Conservation (phyloP, 2,888 invertebrate genomes). For the Drosophila aldrichi region DNA sequence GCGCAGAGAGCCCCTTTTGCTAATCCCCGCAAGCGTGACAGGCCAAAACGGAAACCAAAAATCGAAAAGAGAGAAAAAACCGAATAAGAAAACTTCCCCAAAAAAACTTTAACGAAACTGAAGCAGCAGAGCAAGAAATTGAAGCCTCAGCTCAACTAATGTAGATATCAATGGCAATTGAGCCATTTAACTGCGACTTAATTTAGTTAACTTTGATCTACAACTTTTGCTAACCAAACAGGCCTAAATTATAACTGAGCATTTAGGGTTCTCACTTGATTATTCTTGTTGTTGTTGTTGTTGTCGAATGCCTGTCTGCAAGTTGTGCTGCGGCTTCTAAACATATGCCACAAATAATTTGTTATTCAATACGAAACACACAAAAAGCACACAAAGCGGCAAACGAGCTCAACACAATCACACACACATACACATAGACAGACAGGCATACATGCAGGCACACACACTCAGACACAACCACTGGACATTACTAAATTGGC, state of each 20-base stretch:
- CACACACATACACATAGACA: slow-evolving; percentile 17
- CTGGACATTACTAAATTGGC: slow-evolving; percentile 75
- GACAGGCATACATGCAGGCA: neutral
- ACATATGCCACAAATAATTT: slow-evolving; percentile 77
- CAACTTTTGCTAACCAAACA: slow-evolving; percentile 38
- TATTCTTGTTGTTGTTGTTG: slow-evolving; percentile 14
- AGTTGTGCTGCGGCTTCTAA: slow-evolving; percentile 45
- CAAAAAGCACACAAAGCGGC: slow-evolving; percentile 73
- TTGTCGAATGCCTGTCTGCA: slow-evolving; percentile 5
- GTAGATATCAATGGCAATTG: slow-evolving; percentile 19
- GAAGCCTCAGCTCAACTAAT: slow-evolving; percentile 1
- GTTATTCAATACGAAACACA: slow-evolving; percentile 77
- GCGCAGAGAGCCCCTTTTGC: slow-evolving; percentile 29
- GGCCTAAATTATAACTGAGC: slow-evolving; percentile 45
- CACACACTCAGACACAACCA: slow-evolving; percentile 58
- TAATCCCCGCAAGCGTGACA: slow-evolving; percentile 60
- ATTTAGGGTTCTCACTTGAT: slow-evolving; percentile 39
- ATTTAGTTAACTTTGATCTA: slow-evolving; percentile 48
- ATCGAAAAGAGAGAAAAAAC: slow-evolving; percentile 1
- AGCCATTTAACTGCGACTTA: slow-evolving; percentile 40
- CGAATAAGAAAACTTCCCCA: neutral
- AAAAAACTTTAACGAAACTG: slow-evolving; percentile 21
- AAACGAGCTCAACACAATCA: slow-evolving; percentile 61
- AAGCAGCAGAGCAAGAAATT: slow-evolving; percentile 6
- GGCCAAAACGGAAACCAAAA: slow-evolving; percentile 22